phyloP scores from a whole-genome alignment of 1,140 invertebrate species.

The Glossosoma conforme region DNA sequence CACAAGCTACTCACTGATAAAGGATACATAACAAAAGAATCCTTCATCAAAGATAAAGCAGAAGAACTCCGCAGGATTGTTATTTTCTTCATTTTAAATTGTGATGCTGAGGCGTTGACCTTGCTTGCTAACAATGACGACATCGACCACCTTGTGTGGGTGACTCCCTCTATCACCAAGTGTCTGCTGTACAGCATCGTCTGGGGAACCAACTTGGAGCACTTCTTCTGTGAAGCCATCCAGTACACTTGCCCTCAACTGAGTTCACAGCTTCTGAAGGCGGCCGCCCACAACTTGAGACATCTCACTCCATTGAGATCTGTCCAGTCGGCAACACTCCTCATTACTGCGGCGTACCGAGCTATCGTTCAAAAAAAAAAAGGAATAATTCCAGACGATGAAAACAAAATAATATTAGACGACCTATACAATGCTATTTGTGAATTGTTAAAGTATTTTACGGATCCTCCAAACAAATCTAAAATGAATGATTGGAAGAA shows the following conservation, averaged over 20 bases:
- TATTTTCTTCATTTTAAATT: conserved; percentile 26
- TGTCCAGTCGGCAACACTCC: background rate
- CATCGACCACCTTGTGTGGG: conserved; percentile 24
- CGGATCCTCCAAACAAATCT: conserved; percentile 20
- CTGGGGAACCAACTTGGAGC: conserved; percentile 17
- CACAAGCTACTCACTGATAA: conserved; percentile 15
- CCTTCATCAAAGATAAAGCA: background rate
- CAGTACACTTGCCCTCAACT: conserved; percentile 10
- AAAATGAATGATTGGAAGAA: conserved; percentile 13
- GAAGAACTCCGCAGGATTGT: conserved; percentile 15
- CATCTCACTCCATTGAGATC: conserved; percentile 10
- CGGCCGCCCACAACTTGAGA: conserved; percentile 18
- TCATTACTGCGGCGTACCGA: conserved; percentile 13
- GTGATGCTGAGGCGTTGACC: conserved; percentile 18
- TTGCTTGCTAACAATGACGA: conserved; percentile 23
- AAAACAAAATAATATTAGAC: conserved; percentile 9
- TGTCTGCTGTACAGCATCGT: conserved; percentile 19
- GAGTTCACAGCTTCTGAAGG: conserved; percentile 16
- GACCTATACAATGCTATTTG: conserved; percentile 7
- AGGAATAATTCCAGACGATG: background rate
- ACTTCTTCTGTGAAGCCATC: conserved; percentile 25
- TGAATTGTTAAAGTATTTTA: conserved; percentile 22
- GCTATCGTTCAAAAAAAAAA: conserved; percentile 5
- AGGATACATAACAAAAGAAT: conserved; percentile 10
- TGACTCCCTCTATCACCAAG: conserved; percentile 21